Evolutionary conservation across 2,888 invertebrate species (phyloP).

Genomic region (Ischnura elegans): DNA sequence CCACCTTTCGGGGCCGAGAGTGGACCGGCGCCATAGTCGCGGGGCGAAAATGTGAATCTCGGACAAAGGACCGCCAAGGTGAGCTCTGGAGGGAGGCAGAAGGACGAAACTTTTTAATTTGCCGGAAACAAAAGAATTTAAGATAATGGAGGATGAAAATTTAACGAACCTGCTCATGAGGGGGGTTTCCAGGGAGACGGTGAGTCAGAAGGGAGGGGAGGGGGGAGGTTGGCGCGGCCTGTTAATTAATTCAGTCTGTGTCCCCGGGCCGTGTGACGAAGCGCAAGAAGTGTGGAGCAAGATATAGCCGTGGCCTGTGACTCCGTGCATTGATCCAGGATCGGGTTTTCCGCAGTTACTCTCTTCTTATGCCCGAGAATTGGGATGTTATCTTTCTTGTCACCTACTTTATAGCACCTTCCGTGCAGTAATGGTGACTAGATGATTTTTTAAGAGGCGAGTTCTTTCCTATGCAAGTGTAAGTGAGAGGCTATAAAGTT

Average conservation of each 20-base stretch:
- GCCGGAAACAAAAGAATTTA: slow-evolving; percentile 54
- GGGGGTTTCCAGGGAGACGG: not conserved
- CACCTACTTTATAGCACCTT: too few species aligned
- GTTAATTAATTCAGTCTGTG: not conserved
- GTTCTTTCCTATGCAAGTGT: too few species aligned
- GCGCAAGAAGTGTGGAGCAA: not conserved
- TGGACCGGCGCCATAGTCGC: not conserved
- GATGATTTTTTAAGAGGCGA: too few species aligned
- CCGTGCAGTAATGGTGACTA: too few species aligned
- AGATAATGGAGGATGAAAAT: slow-evolving; percentile 66
- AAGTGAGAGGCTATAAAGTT: too few species aligned
- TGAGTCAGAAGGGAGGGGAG: too few species aligned
- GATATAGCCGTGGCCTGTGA: not conserved
- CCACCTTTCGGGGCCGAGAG: not conserved
- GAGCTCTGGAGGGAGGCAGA: not conserved
- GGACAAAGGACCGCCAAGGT: slow-evolving; percentile 15
- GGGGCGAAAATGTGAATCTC: slow-evolving; percentile 3
- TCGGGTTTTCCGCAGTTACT: not conserved
- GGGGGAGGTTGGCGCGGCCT: not conserved
- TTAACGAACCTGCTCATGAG: slow-evolving; percentile 42
- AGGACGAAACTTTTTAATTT: slow-evolving; percentile 58
- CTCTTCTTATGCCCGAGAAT: not conserved
- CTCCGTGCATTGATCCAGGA: too few species aligned
- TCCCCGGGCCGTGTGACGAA: not conserved
- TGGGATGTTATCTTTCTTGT: too few species aligned